Evolutionary conservation across 2,797 vertebrate genomes (phyloP).

Genomic region (Chlorospingus semifuscus): DNA sequence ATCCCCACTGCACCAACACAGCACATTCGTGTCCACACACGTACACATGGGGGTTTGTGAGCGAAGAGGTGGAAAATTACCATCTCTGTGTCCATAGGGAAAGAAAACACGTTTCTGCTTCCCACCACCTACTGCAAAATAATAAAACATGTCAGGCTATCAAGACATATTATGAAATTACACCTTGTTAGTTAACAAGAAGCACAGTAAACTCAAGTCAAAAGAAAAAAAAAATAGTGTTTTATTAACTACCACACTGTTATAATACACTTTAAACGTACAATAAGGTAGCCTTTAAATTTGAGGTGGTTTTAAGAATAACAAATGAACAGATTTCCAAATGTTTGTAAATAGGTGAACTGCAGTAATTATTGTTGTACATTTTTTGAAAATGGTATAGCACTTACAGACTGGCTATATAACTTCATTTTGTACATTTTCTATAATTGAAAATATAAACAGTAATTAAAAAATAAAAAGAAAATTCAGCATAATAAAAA

Average conservation of each 20-base stretch:
- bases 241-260: slow-evolving; percentile 86
- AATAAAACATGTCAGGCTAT: neutral
- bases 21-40: rapidly evolving
- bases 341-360: slow-evolving; percentile 82
- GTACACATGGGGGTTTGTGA: neutral
- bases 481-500: slow-evolving; percentile 86
- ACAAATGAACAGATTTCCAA: slow-evolving; percentile 83
- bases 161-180: neutral
- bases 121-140: neutral
- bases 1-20: neutral
- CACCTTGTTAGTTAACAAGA: slow-evolving; percentile 48
- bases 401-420: slow-evolving; percentile 84
- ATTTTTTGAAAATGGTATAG: slow-evolving; percentile 82
- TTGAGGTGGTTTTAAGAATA: slow-evolving; percentile 83
- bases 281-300: slow-evolving; percentile 86
- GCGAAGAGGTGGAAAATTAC: rapidly evolving
- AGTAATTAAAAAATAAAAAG: slow-evolving; percentile 87
- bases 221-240: slow-evolving; percentile 88
- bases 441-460: slow-evolving; percentile 87
- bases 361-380: slow-evolving; percentile 79
- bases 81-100: neutral
- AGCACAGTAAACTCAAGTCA: slow-evolving; percentile 78
- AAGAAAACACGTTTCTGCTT: neutral
- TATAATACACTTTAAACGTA: slow-evolving; percentile 87
- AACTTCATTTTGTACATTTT: slow-evolving; percentile 84